Evolutionary conservation across 2,797 vertebrate genomes (phyloP).

Genomic region (Malurus leucopterus): DNA sequence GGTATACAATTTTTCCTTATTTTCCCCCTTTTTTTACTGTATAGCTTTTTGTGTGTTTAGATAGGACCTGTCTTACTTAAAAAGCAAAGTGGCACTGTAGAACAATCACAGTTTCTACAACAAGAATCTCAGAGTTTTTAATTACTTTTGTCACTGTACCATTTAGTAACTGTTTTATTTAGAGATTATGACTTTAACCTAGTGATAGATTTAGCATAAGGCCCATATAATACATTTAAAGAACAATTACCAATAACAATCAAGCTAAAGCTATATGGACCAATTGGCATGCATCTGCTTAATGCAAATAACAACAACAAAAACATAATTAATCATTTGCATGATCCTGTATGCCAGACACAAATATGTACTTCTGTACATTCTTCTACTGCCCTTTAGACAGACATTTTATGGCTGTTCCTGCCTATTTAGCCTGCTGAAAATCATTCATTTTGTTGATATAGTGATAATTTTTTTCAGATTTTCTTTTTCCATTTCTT

Average conservation of each 20-base stretch:
- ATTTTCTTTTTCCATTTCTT: background rate
- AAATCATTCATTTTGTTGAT: background rate
- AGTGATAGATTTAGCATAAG: background rate
- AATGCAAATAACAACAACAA: background rate
- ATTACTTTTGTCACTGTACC: background rate
- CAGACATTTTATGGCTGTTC: background rate
- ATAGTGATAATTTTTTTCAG: background rate
- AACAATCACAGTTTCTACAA: background rate
- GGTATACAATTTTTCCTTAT: slow-evolving; percentile 31
- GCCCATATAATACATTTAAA: slow-evolving; percentile 53
- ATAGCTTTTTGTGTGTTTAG: background rate
- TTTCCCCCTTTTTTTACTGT: background rate
- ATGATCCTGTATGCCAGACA: background rate
- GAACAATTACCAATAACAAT: slow-evolving; percentile 39
- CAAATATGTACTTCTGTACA: background rate
- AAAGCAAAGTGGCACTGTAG: background rate
- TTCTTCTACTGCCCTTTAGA: background rate
- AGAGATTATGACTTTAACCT: background rate
- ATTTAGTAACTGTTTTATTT: slow-evolving; percentile 19
- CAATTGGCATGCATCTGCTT: background rate
- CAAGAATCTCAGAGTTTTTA: background rate
- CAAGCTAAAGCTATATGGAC: slow-evolving; percentile 6
- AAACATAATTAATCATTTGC: background rate
- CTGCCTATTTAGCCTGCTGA: background rate
- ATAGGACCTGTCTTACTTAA: background rate